Evolutionary conservation across 2,888 invertebrate species (phyloP), one percentile per base, ranked within the genome.

Genomic region (Elmis aenea): DNA sequence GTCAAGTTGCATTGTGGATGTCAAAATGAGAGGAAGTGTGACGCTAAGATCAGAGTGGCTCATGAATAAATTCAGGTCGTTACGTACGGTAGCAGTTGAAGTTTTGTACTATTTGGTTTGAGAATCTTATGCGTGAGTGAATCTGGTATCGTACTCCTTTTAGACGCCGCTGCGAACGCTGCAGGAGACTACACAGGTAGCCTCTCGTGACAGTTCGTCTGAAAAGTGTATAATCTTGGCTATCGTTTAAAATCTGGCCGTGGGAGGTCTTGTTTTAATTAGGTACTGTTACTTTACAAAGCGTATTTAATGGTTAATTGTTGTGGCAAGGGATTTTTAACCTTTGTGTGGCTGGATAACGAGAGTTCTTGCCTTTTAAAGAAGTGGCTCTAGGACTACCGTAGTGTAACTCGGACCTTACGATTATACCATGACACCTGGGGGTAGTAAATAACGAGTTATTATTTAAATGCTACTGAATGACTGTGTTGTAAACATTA

Each of bases 61-160:
- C 42, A 41, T 43, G 48, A 42, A 43, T 48, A 45, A 45, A 48
- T 48, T 47, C 47, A 31, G 32, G 33, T 38, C 38, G 38, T 36
- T 22, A 37, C 30, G 42, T 43, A 48, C 48, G 42, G 48, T 48
- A 48, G 48, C 48, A 46, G 44, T 38, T 42, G 48, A 39, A 46
- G 48, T 48, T 46, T 47, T 46, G 37, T 45, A 48, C 42, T 48
- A 50, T 49, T 50, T 48, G 47, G 43, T 50, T 46, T 44, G 39
- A 44, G 45, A 46, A 48, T 48, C 45, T 39, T 33, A 44, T 50
- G 50, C 47, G 50, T 50, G 50, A 50, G 37, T 28, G 47, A 39
- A 21, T 44, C 40, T 27, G 42, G 42, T 50, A 45, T 48, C 50
- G 47, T 50, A 40, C 47, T 46, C 43, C 46, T 41, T 42, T 46